These are phyloP conservation scores for Ryuthela nishihirai DNA, from an alignment of 2,888 invertebrate species.

Conservation along the genomic window DNA sequence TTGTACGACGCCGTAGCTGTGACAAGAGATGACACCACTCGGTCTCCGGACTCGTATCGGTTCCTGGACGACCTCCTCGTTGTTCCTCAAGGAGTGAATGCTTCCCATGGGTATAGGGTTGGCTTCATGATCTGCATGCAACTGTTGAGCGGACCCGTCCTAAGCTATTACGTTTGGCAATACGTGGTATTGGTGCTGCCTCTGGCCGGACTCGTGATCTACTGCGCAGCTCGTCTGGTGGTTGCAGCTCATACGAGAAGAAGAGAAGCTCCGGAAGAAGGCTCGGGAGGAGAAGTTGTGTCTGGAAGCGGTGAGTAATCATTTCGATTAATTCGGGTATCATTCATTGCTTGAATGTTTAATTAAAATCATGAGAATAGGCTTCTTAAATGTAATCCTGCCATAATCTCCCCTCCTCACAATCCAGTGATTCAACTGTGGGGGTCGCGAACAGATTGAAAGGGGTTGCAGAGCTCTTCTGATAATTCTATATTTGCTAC, in stretches of 20 bases:
- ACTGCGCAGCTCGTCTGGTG: constrained; percentile 24
- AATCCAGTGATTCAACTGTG: too few species aligned
- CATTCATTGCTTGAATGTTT: too few species aligned
- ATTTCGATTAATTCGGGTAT: too few species aligned
- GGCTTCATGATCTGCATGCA: constrained; percentile 40
- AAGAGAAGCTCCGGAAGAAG: constrained; percentile 7
- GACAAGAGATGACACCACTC: constrained; percentile 22
- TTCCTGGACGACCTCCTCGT: constrained; percentile 35
- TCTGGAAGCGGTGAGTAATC: too few species aligned
- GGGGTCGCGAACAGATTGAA: too few species aligned
- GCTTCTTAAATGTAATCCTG: too few species aligned
- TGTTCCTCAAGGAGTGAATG: constrained; percentile 14
- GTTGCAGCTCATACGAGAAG: constrained; percentile 12
- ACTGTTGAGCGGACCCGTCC: constrained; percentile 20
- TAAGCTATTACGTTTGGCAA: constrained; percentile 35
- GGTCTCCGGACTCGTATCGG: constrained; percentile 23
- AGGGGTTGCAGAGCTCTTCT: too few species aligned
- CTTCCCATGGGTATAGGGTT: constrained; percentile 32
- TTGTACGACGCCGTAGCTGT: constrained; percentile 34
- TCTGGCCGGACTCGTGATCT: constrained; percentile 21
- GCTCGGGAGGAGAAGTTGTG: not conserved
- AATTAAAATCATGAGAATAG: too few species aligned
- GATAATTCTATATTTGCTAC: too few species aligned
- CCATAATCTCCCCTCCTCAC: too few species aligned
- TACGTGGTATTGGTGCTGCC: constrained; percentile 31